These are phyloP conservation scores for Scrobipalpa atriplicella DNA, from an alignment of 2,888 invertebrate species.

Conservation along the genomic window DNA sequence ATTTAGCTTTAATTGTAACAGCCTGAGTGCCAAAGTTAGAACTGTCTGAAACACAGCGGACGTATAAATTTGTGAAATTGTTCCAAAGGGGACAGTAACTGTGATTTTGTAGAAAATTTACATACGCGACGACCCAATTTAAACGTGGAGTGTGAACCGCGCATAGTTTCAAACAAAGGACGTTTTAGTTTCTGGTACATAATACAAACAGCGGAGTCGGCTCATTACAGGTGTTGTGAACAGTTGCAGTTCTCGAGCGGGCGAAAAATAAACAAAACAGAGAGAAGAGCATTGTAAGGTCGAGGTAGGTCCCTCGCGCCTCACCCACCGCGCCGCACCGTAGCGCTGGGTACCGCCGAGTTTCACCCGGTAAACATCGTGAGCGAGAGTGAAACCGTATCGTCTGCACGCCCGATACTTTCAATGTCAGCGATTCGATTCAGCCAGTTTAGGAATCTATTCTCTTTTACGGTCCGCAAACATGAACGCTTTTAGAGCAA, in stretches of 20 bases:
- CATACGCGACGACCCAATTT: slow-evolving; percentile 18
- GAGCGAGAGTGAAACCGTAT: neutral
- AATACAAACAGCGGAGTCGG: neutral
- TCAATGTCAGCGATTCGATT: slow-evolving; percentile 7
- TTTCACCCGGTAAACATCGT: neutral
- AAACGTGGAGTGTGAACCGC: neutral
- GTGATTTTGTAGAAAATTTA: slow-evolving; percentile 18
- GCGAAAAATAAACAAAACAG: neutral
- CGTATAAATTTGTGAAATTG: slow-evolving; percentile 17
- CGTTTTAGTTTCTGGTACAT: neutral
- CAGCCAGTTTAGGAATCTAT: neutral
- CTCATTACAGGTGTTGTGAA: slow-evolving; percentile 1
- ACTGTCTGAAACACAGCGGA: slow-evolving; percentile 15
- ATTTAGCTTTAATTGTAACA: slow-evolving; percentile 8
- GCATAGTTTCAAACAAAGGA: neutral
- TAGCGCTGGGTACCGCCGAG: too few relatives aligned
- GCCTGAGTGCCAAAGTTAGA: slow-evolving; percentile 11
- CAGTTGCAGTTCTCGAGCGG: neutral
- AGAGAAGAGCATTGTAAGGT: neutral
- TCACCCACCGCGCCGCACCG: too few relatives aligned
- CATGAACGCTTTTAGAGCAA: neutral
- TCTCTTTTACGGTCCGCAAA: slow-evolving; percentile 2
- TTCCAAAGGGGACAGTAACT: slow-evolving; percentile 8
- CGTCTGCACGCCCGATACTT: neutral
- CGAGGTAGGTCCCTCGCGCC: neutral